phyloP scores from a whole-genome alignment of 1,140 invertebrate species.

The Calycopis cecrops region DNA sequence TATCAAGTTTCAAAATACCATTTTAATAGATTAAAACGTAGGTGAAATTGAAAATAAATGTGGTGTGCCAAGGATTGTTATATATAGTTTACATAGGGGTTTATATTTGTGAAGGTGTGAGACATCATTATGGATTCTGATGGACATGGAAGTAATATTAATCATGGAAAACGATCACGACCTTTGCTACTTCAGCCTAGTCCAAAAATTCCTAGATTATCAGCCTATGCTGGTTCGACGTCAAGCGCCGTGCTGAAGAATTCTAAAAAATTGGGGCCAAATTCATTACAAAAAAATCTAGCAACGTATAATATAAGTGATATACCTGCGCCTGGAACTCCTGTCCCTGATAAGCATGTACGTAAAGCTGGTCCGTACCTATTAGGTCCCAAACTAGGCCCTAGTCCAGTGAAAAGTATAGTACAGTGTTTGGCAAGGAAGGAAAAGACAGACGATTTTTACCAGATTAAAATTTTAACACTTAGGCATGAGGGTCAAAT shows the following conservation, averaged over 20 bases:
- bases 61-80: not conserved
- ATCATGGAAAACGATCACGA: conserved; percentile 63
- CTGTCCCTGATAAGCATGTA: conserved; percentile 64
- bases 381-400: conserved; percentile 83
- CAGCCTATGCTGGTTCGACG: conserved; percentile 46
- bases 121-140: conserved; percentile 57
- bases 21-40: not conserved
- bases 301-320: conserved; percentile 50
- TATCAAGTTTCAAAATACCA: not conserved
- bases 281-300: conserved; percentile 42
- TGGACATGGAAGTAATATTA: conserved; percentile 51
- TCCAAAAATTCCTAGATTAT: conserved; percentile 54
- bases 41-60: not conserved
- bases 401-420: conserved; percentile 86
- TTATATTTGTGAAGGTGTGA: not conserved
- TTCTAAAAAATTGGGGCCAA: conserved; percentile 43
- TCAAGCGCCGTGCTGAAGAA: conserved; percentile 47
- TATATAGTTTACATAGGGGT: not conserved
- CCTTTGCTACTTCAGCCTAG: conserved; percentile 62
- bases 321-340: conserved; percentile 57
- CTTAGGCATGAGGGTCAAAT: conserved; percentile 75
- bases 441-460: conserved; percentile 85
- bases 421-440: conserved; percentile 86
- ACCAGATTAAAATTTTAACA: conserved; percentile 83
- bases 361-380: conserved; percentile 82